A percentile compares a stretch with the other conserved stretches of the same genome.
Conservation (phyloP, 2,888 invertebrate genomes). For the Ethmia dodecea region DNA sequence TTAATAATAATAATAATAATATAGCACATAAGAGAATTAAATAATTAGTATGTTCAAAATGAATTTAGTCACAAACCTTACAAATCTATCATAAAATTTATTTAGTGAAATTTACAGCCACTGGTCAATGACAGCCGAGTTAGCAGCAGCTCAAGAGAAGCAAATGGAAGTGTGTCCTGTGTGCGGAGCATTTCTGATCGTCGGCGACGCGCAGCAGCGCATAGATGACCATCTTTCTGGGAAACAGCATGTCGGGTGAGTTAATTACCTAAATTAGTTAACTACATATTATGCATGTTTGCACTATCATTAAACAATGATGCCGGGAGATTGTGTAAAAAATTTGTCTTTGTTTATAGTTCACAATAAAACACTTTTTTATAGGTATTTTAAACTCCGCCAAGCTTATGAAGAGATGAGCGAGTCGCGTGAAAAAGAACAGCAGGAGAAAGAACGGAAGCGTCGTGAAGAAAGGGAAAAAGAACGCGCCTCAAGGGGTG, state of each 20-base stretch:
- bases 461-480: slow-evolving; percentile 65
- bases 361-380: too few relatives aligned
- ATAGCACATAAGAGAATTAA: too few relatives aligned
- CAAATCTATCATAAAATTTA: too few relatives aligned
- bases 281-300: too few relatives aligned
- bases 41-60: too few relatives aligned
- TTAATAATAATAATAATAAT: too few relatives aligned
- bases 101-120: too few relatives aligned
- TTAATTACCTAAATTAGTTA: not conserved
- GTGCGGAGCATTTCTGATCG: slow-evolving; percentile 99
- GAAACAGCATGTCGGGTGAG: slow-evolving; percentile 97
- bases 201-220: slow-evolving; percentile 98
- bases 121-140: slow-evolving; percentile 87
- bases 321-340: too few relatives aligned
- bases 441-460: slow-evolving; percentile 75
- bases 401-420: slow-evolving; percentile 83
- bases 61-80: too few relatives aligned
- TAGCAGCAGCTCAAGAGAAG: slow-evolving; percentile 94
- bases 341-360: too few relatives aligned
- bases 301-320: too few relatives aligned
- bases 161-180: slow-evolving; percentile 99
- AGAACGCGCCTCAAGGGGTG: slow-evolving; percentile 47
- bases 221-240: slow-evolving; percentile 99
- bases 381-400: slow-evolving; percentile 81
- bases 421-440: slow-evolving; percentile 77